Evolutionary conservation across 2,888 invertebrate species (phyloP).

Genomic region (Drosophila borborema): DNA sequence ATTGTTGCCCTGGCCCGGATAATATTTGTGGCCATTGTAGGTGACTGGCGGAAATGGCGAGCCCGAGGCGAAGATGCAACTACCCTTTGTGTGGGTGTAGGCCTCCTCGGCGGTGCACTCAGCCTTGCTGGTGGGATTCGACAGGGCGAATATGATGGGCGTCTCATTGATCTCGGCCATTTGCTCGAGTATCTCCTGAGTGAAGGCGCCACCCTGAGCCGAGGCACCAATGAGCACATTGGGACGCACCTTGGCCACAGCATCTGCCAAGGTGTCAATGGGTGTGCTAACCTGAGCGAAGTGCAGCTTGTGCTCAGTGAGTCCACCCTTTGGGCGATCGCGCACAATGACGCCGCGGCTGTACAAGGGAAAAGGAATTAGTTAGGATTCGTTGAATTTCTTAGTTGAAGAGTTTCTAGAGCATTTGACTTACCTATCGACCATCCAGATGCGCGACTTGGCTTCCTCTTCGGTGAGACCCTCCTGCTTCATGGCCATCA

Average conservation of each 20-base stretch:
- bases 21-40: slow-evolving; percentile 91
- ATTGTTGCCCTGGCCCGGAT: slow-evolving; percentile 99
- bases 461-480: slow-evolving; percentile 92
- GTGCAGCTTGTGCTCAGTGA: slow-evolving; percentile 91
- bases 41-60: slow-evolving; percentile 96
- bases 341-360: slow-evolving; percentile 97
- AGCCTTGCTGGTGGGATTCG: slow-evolving; percentile 99
- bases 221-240: slow-evolving; percentile 97
- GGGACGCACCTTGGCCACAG: slow-evolving; percentile 93
- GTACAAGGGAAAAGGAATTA: not conserved
- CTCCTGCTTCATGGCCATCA: slow-evolving; percentile 96
- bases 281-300: slow-evolving; percentile 93
- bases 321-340: slow-evolving; percentile 92
- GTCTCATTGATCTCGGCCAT: slow-evolving; percentile 94
- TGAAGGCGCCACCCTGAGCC: slow-evolving; percentile 97
- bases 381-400: not conserved
- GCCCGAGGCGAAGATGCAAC: slow-evolving; percentile 97
- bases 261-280: slow-evolving; percentile 91
- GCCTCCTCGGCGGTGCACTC: slow-evolving; percentile 99
- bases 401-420: no score
- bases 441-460: slow-evolving; percentile 94
- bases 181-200: slow-evolving; percentile 91
- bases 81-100: slow-evolving; percentile 95
- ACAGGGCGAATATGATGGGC: slow-evolving; percentile 98
- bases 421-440: slow-evolving; percentile 87